Percentiles rank a stretch among this genome's conserved stretches.
These are phyloP conservation scores for Bhutanitis thaidina DNA, from an alignment of 2,888 invertebrate species.

Conservation along the genomic window DNA sequence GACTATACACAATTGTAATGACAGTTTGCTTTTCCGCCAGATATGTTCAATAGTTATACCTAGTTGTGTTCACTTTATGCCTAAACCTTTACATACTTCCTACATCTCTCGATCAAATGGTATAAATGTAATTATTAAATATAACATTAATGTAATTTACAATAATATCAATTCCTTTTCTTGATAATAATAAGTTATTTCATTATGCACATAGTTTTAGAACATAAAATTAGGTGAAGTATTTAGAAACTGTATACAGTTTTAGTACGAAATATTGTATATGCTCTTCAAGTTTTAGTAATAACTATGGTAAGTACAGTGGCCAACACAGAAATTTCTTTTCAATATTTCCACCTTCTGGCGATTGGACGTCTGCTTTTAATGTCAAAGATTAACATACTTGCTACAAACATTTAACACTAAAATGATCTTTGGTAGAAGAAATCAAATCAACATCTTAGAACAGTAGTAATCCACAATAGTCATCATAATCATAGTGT, in stretches of 20 bases:
- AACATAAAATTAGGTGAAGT: background rate
- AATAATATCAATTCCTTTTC: slow-evolving; percentile 56
- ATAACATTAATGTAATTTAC: slow-evolving; percentile 13
- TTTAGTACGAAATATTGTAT: background rate
- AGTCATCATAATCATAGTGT: background rate
- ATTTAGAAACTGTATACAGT: slow-evolving; percentile 7
- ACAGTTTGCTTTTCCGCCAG: slow-evolving; percentile 28
- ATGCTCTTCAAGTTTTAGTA: too few species aligned
- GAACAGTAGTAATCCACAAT: background rate
- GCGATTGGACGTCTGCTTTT: too few species aligned
- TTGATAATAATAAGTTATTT: slow-evolving; percentile 35
- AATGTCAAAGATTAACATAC: background rate
- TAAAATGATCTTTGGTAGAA: slow-evolving; percentile 19
- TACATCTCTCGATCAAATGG: slow-evolving; percentile 3
- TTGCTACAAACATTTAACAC: background rate
- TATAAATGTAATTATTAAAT: slow-evolving; percentile 1
- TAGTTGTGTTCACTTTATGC: slow-evolving; percentile 17
- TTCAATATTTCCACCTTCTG: background rate
- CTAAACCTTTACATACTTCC: slow-evolving; percentile 9
- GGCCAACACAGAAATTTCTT: slow-evolving; percentile 15
- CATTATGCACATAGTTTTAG: slow-evolving; percentile 13
- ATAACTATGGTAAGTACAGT: slow-evolving; percentile 24
- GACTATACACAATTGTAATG: slow-evolving; percentile 21
- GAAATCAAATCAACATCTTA: slow-evolving; percentile 1
- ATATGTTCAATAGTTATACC: slow-evolving; percentile 34